A percentile compares a stretch with the other conserved stretches of the same genome.
phyloP scores from a whole-genome alignment of 2,797 vertebrate species.

The Apogon hyalosoma region DNA sequence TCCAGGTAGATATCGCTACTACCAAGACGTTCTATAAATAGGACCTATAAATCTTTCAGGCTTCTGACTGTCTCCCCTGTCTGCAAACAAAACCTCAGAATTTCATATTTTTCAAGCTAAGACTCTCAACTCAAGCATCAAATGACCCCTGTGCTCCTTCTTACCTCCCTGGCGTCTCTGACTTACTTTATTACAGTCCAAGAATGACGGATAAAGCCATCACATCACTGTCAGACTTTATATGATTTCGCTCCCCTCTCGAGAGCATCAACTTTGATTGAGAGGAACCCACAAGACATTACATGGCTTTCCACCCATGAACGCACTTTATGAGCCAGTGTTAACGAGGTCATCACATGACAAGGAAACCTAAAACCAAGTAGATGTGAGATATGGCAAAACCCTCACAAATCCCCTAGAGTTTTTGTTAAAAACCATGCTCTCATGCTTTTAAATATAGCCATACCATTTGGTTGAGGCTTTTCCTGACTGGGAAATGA shows the following conservation, averaged over 20 bases:
- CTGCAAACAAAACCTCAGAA: conserved; percentile 51
- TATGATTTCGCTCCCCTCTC: conserved; percentile 18
- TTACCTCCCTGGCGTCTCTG: conserved; percentile 13
- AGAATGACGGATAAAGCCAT: conserved; percentile 47
- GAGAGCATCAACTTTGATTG: conserved; percentile 16
- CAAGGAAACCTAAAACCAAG: conserved; percentile 44
- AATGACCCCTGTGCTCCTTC: conserved; percentile 12
- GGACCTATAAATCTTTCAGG: conserved; percentile 58
- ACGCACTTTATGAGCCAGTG: conserved; percentile 15
- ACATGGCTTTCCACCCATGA: conserved; percentile 1
- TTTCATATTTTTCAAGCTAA: conserved; percentile 44
- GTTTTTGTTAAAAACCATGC: conserved; percentile 51
- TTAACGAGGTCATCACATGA: conserved; percentile 33
- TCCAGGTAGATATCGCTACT: conserved; percentile 38
- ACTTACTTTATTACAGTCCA: conserved; percentile 48
- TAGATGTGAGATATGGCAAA: conserved; percentile 34
- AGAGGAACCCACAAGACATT: conserved; percentile 25
- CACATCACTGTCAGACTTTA: conserved; percentile 34
- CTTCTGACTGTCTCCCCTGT: conserved; percentile 40
- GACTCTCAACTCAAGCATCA: conserved; percentile 23
- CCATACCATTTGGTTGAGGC: conserved; percentile 36
- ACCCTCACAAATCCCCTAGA: conserved; percentile 34
- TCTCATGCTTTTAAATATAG: conserved; percentile 70
- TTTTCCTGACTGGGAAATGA: conserved; percentile 48
- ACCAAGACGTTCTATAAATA: conserved; percentile 60